phyloP scores from a whole-genome alignment of 2,888 invertebrate genomes.

The Tenthredo scrophulariae region DNA sequence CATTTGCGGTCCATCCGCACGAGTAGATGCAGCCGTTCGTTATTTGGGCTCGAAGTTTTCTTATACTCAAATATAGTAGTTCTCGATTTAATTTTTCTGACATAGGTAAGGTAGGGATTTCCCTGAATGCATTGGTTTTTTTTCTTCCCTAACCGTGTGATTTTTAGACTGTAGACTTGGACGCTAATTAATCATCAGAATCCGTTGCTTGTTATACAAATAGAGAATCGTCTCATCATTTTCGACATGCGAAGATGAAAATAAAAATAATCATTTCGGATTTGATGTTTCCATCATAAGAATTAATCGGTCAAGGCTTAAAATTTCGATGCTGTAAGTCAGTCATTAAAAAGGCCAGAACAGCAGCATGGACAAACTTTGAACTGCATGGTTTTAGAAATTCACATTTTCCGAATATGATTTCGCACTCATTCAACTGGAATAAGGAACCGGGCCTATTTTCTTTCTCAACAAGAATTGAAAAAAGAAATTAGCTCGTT shows the following conservation, averaged over 20 bases:
- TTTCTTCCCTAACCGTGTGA: slow-evolving; percentile 2
- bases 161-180: neutral
- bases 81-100: neutral
- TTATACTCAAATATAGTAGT: neutral
- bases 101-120: neutral
- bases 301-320: neutral
- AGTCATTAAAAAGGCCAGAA: too few relatives aligned
- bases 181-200: neutral
- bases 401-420: neutral
- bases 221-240: neutral
- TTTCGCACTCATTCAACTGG: neutral
- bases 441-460: neutral
- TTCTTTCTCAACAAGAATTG: neutral
- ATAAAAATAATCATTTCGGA: neutral
- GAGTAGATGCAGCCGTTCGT: slow-evolving; percentile 8
- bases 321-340: neutral
- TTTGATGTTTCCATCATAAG: neutral
- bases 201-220: neutral
- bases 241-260: neutral
- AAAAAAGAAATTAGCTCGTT: neutral
- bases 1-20: slow-evolving; percentile 1
- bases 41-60: neutral
- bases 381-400: neutral
- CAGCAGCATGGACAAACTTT: neutral
- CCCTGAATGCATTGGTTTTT: neutral